These are phyloP conservation scores for Dunckerocampus dactyliophorus DNA, from an alignment of 2,113 vertebrate species.

Conservation along the genomic window DNA sequence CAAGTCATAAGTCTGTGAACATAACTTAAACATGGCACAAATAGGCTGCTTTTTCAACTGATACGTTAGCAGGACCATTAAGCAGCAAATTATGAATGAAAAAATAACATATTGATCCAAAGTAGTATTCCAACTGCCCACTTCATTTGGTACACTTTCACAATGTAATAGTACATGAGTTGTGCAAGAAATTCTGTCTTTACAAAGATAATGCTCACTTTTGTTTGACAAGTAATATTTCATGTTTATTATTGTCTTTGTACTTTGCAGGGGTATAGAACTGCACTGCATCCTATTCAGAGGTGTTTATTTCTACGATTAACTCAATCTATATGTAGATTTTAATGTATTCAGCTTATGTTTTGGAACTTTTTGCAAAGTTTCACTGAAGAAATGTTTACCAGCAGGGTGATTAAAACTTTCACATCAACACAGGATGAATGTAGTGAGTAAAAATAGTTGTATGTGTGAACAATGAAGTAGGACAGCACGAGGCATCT, in stretches of 20 bases:
- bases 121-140: too few species aligned
- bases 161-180: neutral
- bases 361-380: too few species aligned
- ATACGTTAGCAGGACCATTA: too few species aligned
- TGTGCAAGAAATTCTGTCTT: neutral
- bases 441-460: slow-evolving; percentile 28
- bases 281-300: neutral
- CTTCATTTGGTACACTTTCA: too few species aligned
- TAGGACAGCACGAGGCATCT: slow-evolving; percentile 18
- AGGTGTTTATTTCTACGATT: neutral
- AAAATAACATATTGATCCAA: too few species aligned
- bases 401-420: slow-evolving; percentile 37
- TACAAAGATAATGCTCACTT: neutral
- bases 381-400: slow-evolving; percentile 20
- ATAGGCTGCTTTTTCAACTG: too few species aligned
- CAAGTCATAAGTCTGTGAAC: too few species aligned
- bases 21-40: too few species aligned
- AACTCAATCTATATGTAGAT: too few species aligned
- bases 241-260: neutral
- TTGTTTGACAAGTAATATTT: neutral
- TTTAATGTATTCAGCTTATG: too few species aligned
- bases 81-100: too few species aligned
- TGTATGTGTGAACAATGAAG: slow-evolving; percentile 36
- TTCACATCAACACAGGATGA: slow-evolving; percentile 24
- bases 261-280: neutral